Evolutionary conservation across 2,113 vertebrate genomes (phyloP).

Genomic region (Drymodes brunneopygia): DNA sequence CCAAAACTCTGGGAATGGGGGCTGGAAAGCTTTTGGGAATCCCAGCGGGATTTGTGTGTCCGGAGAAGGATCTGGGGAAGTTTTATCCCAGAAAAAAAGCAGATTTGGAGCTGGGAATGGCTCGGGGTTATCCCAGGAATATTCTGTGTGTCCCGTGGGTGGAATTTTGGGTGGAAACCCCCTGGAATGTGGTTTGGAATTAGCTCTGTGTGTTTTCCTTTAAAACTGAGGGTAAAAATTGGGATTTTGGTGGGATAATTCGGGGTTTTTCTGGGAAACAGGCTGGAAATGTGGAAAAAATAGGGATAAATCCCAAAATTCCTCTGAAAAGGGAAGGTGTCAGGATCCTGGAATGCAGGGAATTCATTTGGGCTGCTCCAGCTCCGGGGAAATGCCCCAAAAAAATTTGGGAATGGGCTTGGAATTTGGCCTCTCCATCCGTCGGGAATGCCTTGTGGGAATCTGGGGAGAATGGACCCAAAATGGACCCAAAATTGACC

Average conservation of each 20-base stretch:
- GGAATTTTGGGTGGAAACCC: rapidly evolving
- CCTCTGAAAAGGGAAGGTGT: background rate
- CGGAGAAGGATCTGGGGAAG: rapidly evolving
- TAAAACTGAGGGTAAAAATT: rapidly evolving
- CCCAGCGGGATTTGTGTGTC: background rate
- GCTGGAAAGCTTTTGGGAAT: rapidly evolving
- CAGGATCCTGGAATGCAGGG: background rate
- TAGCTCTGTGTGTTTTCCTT: rapidly evolving
- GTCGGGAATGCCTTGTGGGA: background rate
- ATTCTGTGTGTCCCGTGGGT: rapidly evolving
- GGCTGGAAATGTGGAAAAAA: background rate
- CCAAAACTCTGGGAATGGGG: rapidly evolving
- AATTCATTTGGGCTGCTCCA: background rate
- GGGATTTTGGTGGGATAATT: background rate
- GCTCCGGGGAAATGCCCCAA: rapidly evolving
- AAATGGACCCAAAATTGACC: too few relatives aligned
- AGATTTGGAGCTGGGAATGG: background rate
- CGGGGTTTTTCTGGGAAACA: background rate
- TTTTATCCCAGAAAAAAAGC: rapidly evolving
- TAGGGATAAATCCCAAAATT: background rate
- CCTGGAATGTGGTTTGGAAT: background rate
- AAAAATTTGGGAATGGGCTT: background rate
- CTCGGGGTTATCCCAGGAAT: background rate
- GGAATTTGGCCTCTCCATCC: rapidly evolving
- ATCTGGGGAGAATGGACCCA: rapidly evolving